Evolutionary conservation across 2,797 vertebrate species (phyloP).

Genomic region (Sebastes itinus): DNA sequence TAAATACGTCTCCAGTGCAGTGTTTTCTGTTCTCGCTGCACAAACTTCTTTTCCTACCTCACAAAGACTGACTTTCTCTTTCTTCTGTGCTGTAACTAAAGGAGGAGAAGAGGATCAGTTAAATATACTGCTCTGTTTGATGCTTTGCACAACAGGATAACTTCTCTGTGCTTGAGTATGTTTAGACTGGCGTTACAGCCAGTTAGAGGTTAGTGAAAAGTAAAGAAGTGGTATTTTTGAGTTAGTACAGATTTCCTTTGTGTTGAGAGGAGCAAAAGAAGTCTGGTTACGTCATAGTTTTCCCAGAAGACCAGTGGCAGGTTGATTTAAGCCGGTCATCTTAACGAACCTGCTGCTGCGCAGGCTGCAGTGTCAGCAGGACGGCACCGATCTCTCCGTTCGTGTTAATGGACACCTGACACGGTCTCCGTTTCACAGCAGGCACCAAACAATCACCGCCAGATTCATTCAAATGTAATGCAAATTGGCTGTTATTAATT

Average conservation of each 20-base stretch:
- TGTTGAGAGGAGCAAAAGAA: constrained; percentile 42
- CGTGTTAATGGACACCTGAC: constrained; percentile 46
- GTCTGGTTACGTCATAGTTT: constrained; percentile 51
- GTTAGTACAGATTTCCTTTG: constrained; percentile 12
- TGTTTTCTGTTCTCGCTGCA: constrained; percentile 31
- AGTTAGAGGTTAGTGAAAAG: not conserved
- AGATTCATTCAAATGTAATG: constrained; percentile 58
- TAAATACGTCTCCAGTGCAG: constrained; percentile 53
- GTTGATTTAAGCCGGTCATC: constrained; percentile 24
- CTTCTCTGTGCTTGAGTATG: not conserved
- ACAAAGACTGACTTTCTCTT: not conserved
- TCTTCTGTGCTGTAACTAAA: constrained; percentile 12
- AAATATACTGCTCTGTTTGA: not conserved
- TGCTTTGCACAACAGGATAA: not conserved
- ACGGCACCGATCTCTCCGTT: constrained; percentile 11
- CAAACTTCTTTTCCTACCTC: constrained; percentile 14
- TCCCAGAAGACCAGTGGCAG: constrained; percentile 9
- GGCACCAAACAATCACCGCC: constrained; percentile 48
- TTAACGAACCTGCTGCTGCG: constrained; percentile 24
- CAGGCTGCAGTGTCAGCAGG: constrained; percentile 32
- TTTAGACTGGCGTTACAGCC: not conserved
- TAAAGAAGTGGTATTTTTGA: not conserved
- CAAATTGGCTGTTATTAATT: constrained; percentile 71
- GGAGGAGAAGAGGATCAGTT: not conserved
- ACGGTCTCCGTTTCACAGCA: constrained; percentile 25